Conservation (phyloP, 35 echinoderm and acorn worm species). For the Stichopus chloronotus region DNA sequence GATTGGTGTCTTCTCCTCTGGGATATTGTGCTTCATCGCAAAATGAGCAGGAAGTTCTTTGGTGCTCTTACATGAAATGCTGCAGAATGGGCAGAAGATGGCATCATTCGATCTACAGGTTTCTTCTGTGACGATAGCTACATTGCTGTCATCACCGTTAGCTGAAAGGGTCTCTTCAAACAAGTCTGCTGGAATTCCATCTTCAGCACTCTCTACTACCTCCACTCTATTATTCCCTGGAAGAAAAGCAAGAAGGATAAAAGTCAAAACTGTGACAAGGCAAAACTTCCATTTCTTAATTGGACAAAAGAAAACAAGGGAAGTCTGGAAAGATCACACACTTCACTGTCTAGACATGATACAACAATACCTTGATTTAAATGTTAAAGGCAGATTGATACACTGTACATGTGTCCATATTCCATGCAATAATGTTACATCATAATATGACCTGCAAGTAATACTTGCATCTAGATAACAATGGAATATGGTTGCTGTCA, state of each 20-base stretch:
- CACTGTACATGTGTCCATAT: no score
- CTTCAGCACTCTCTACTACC: conserved; percentile 23
- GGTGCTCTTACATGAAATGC: neutral
- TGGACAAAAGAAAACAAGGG: neutral
- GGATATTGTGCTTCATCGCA: conserved; percentile 35
- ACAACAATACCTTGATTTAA: no score
- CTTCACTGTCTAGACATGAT: neutral
- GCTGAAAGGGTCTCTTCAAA: conserved; percentile 41
- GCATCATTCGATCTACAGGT: neutral
- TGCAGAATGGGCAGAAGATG: conserved; percentile 29
- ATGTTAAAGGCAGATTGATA: no score
- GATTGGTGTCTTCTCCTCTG: conserved; percentile 30
- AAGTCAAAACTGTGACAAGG: neutral
- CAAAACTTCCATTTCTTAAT: neutral
- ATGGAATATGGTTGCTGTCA: no score
- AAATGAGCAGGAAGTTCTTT: conserved; percentile 14
- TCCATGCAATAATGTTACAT: no score
- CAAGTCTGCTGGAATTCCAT: conserved; percentile 45
- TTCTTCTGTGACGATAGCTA: neutral
- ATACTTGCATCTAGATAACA: no score
- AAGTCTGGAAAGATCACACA: neutral
- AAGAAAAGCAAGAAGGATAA: neutral
- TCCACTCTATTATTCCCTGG: neutral
- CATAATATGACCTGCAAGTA: no score
- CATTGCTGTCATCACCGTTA: conserved; percentile 15